Evolutionary conservation across 1,140 invertebrate genomes (phyloP).

Genomic region (Rhizoglyphus robini): DNA sequence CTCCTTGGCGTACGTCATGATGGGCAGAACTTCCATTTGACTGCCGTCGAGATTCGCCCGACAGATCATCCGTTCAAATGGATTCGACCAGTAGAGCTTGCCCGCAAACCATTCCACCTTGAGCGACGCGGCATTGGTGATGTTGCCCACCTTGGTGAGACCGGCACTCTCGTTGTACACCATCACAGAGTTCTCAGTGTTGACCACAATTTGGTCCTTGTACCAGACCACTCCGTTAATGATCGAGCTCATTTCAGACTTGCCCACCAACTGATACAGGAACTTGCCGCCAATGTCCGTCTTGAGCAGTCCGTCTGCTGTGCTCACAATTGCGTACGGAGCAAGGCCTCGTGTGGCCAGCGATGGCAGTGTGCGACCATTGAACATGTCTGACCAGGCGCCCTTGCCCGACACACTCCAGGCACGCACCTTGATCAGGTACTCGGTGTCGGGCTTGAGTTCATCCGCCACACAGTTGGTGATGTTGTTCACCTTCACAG

Average conservation of each 20-base stretch:
- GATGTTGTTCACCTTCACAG: slow-evolving; percentile 19
- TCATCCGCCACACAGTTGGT: slow-evolving; percentile 28
- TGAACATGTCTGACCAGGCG: slow-evolving; percentile 51
- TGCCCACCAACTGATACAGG: slow-evolving; percentile 21
- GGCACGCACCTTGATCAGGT: slow-evolving; percentile 59
- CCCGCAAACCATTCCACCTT: slow-evolving; percentile 76
- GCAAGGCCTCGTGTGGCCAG: background rate
- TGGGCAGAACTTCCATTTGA: slow-evolving; percentile 56
- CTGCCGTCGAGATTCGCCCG: slow-evolving; percentile 49
- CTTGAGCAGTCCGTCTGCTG: slow-evolving; percentile 46
- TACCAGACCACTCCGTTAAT: too few relatives aligned
- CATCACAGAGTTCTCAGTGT: too few relatives aligned
- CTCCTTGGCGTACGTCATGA: slow-evolving; percentile 60
- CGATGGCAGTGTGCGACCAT: slow-evolving; percentile 39
- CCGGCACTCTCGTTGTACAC: too few relatives aligned
- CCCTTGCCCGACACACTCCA: slow-evolving; percentile 55
- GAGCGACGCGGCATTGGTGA: slow-evolving; percentile 56
- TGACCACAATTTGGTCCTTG: too few relatives aligned
- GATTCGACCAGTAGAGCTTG: slow-evolving; percentile 77
- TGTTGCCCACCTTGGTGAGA: slow-evolving; percentile 47
- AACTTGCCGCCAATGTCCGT: slow-evolving; percentile 43
- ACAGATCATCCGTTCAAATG: slow-evolving; percentile 55
- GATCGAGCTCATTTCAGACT: too few relatives aligned
- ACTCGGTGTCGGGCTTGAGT: slow-evolving; percentile 55
- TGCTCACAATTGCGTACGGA: slow-evolving; percentile 46